These are phyloP conservation scores for Drosophila diplacantha DNA, from an alignment of 2,888 invertebrate genomes.

Conservation along the genomic window DNA sequence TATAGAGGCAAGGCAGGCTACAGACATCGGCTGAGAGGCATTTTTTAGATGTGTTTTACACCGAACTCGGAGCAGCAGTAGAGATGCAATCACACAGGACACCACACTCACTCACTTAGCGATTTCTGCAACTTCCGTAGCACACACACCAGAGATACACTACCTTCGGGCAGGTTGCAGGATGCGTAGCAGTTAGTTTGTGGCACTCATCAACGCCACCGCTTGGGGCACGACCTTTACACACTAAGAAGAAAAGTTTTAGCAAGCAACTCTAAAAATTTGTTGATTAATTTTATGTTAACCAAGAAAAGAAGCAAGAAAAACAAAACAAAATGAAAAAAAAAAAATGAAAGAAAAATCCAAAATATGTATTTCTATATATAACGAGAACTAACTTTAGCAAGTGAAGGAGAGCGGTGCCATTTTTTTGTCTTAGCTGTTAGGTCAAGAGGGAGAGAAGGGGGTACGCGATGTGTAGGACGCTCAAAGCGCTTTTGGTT, in stretches of 20 bases:
- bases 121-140: slow-evolving; percentile 53
- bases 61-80: slow-evolving; percentile 16
- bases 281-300: slow-evolving; percentile 70
- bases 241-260: slow-evolving; percentile 34
- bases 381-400: slow-evolving; percentile 34
- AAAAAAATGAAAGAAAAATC: slow-evolving; percentile 17
- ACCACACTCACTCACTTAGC: not conserved
- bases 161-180: not conserved
- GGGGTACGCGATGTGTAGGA: slow-evolving; percentile 54
- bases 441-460: slow-evolving; percentile 33
- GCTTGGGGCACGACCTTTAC: slow-evolving; percentile 30
- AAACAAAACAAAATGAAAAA: slow-evolving; percentile 18
- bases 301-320: slow-evolving; percentile 36
- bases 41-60: slow-evolving; percentile 48
- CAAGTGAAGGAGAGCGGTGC: slow-evolving; percentile 18
- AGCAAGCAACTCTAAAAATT: slow-evolving; percentile 59
- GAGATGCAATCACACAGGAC: slow-evolving; percentile 10
- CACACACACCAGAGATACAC: slow-evolving; percentile 26
- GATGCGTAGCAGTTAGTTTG: not conserved
- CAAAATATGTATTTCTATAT: slow-evolving; percentile 35
- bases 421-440: slow-evolving; percentile 54
- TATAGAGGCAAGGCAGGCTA: slow-evolving; percentile 17
- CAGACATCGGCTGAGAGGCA: not conserved
- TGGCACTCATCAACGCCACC: not conserved
- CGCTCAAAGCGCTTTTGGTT: slow-evolving; percentile 70